Evolutionary conservation across 2,888 invertebrate species (phyloP).

Genomic region (Cinara cedri): DNA sequence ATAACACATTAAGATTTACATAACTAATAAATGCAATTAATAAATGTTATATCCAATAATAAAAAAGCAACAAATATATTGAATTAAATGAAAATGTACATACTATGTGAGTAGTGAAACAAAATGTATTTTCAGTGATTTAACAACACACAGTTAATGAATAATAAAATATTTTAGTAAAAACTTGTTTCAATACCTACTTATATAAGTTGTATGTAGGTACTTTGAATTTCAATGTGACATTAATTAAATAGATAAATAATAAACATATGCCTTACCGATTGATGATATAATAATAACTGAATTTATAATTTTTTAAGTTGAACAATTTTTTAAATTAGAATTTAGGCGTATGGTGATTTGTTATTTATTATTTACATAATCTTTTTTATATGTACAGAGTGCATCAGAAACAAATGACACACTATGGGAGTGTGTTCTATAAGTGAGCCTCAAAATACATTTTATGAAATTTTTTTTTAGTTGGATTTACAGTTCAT

Average conservation of each 20-base stretch:
- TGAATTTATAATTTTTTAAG: neutral
- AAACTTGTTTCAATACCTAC: too few species aligned
- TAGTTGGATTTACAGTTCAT: too few species aligned
- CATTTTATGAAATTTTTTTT: too few species aligned
- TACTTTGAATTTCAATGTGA: neutral
- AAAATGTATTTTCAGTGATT: conserved; percentile 1
- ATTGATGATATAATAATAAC: neutral
- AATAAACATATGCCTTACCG: neutral
- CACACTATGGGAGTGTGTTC: too few species aligned
- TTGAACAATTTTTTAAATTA: too few species aligned
- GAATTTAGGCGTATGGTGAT: too few species aligned
- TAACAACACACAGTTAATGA: neutral
- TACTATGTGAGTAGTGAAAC: neutral
- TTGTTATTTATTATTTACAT: too few species aligned
- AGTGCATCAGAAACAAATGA: too few species aligned
- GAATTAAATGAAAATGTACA: neutral
- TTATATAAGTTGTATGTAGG: neutral
- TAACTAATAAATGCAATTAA: neutral
- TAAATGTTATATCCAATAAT: neutral
- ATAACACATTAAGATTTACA: neutral
- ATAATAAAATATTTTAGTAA: conserved; percentile 13
- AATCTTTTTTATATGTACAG: too few species aligned
- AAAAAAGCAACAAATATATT: neutral
- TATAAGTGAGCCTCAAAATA: too few species aligned
- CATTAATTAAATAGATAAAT: neutral